phyloP scores from a whole-genome alignment of 1,140 invertebrate species.

The Sycophila sp. region DNA sequence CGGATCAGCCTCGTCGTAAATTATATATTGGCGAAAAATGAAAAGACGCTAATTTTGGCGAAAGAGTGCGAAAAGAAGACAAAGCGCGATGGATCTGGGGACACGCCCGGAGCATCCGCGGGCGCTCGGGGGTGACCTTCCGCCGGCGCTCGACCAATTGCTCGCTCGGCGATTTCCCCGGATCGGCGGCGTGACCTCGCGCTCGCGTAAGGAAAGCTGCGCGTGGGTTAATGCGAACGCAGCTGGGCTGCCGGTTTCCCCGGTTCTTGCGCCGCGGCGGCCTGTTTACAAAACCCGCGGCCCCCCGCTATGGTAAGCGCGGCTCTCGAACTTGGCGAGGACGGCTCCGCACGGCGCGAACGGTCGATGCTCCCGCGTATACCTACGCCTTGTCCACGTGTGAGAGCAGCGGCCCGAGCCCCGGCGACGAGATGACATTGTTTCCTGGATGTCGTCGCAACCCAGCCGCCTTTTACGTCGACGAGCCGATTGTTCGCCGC shows the following conservation, averaged over 20 bases:
- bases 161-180: neutral
- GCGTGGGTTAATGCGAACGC: conserved; percentile 33
- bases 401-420: too few relatives aligned
- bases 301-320: conserved; percentile 27
- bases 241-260: conserved; percentile 32
- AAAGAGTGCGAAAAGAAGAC: too few relatives aligned
- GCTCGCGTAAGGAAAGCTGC: conserved; percentile 12
- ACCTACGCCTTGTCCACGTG: too few relatives aligned
- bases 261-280: conserved; percentile 33
- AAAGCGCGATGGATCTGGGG: too few relatives aligned
- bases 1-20: too few relatives aligned
- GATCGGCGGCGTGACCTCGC: too few relatives aligned
- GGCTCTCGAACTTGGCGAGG: conserved; percentile 37
- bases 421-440: conserved; percentile 27
- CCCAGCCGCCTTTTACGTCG: neutral
- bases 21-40: too few relatives aligned
- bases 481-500: neutral
- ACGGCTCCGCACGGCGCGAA: too few relatives aligned
- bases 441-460: conserved; percentile 27
- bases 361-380: conserved; percentile 33
- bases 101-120: too few relatives aligned
- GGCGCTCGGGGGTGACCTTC: too few relatives aligned
- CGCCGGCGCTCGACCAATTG: too few relatives aligned
- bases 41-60: too few relatives aligned
- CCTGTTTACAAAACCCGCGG: conserved; percentile 32